Evolutionary conservation across 1,140 invertebrate genomes (phyloP).

Genomic region (Drosophila navojoa): DNA sequence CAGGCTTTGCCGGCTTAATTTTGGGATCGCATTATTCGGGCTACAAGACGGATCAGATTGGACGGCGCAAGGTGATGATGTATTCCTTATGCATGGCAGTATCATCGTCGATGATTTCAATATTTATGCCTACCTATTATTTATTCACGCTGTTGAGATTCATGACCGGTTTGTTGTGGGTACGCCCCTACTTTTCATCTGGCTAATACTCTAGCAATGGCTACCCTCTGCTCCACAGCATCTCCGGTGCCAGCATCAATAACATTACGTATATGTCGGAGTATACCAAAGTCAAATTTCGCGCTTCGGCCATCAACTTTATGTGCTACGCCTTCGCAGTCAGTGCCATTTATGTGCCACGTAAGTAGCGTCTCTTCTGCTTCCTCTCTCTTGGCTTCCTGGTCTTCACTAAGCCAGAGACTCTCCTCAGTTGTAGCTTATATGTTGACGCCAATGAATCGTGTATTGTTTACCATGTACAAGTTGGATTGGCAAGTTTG

Average conservation of each 20-base stretch:
- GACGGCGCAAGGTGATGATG: conserved; percentile 14
- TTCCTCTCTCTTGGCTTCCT: background rate
- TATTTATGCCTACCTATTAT: conserved; percentile 26
- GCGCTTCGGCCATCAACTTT: background rate
- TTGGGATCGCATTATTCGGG: conserved; percentile 16
- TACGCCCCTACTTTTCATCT: background rate
- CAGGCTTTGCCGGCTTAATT: conserved; percentile 5
- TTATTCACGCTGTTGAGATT: conserved; percentile 20
- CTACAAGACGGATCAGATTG: conserved; percentile 31
- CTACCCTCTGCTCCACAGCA: background rate
- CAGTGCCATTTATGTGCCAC: background rate
- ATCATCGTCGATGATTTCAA: conserved; percentile 1
- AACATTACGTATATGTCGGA: conserved; percentile 31
- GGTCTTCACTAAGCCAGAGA: background rate
- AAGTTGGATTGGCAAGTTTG: conserved; percentile 3
- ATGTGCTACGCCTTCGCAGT: conserved; percentile 3
- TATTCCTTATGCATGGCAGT: background rate
- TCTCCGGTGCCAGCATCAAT: conserved; percentile 1
- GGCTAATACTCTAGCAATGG: background rate
- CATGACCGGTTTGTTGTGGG: conserved; percentile 24
- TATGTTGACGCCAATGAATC: conserved; percentile 1
- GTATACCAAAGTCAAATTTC: background rate
- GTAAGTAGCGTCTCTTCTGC: conserved; percentile 5
- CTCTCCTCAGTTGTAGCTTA: conserved; percentile 1
- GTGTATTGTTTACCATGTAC: background rate